Base-by-base conservation (phyloP, 1,140 invertebrate genomes). In the Ostrea denselamellosa region DNA sequence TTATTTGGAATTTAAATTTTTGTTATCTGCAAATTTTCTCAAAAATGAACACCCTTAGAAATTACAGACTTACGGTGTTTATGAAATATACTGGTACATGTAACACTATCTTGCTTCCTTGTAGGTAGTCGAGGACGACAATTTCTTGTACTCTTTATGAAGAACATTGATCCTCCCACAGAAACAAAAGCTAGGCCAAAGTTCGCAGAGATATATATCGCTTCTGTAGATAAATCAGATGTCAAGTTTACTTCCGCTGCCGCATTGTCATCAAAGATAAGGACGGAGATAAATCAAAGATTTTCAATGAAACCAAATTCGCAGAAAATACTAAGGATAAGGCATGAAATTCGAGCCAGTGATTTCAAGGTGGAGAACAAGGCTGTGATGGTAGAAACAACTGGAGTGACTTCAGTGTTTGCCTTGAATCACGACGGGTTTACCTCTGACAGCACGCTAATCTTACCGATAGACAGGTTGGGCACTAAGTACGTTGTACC, bases 401-500 rank as follows among this genome's bases (percentile, higher is more conserved):
- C 44, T 52, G 22, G 52, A 52, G 22, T n/a, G 17, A 53, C 52
- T 9, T 53, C 82, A 9, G 82, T 83, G 22, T 52, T 83, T 8
- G 82, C 82, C 10, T 44, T 83, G 82, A 83, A 83, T 25, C 82
- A 83, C 53, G 82, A 83, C 28, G 82, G 82, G 4, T 52, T 52
- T 10, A 83, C 82, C 17, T 53, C 44, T 12, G 82, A 83, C 52
- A 83, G 82, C 44, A 53, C 82, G 5, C 82, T 83, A 5, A 34
- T 83, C n/a, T 17, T 83, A 51, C 82, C 82, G 5, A 83, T 52
- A 52, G 82, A 83, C 82, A 83, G 82, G 53, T n/a, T 83, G 51
- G 82, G 82, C 1, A n/a, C 51, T 0, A 83, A 83, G 82, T 83
- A 83, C 44, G 19, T 83, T 3, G 51, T 54, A n/a, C 82, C 82